These are phyloP conservation scores for Spilogale gracilis DNA, from an alignment of 2,113 vertebrate genomes.

Conservation along the genomic window DNA sequence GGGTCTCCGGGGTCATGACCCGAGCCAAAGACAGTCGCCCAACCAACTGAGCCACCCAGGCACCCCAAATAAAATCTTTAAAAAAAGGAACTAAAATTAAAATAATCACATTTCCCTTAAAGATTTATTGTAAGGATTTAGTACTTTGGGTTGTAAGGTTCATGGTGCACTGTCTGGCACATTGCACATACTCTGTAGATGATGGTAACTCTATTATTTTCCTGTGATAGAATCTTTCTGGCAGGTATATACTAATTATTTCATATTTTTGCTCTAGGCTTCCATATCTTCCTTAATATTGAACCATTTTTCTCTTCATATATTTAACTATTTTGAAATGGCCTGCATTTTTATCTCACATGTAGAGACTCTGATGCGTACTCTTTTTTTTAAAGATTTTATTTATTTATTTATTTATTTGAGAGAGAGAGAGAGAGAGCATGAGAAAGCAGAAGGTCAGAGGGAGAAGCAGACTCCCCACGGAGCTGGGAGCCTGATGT, in stretches of 20 bases:
- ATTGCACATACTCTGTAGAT: background rate
- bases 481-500: no score
- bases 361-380: background rate
- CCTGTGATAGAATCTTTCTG: slow-evolving; percentile 45
- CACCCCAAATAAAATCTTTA: background rate
- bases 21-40: no score
- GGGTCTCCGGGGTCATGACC: no score
- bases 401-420: no score
- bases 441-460: no score
- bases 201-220: background rate
- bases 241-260: background rate
- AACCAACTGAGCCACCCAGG: no score
- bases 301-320: slow-evolving; percentile 11
- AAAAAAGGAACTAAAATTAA: background rate
- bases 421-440: no score
- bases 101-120: slow-evolving; percentile 37
- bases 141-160: background rate
- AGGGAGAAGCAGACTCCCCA: no score
- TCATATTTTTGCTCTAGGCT: background rate
- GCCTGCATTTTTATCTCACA: slow-evolving; percentile 52
- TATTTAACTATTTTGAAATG: slow-evolving; percentile 56
- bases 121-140: slow-evolving; percentile 37
- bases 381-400: background rate
- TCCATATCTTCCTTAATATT: slow-evolving; percentile 26
- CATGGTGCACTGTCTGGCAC: background rate